Conservation (phyloP, 2,888 invertebrate species). For the Leucozona laternaria region DNA sequence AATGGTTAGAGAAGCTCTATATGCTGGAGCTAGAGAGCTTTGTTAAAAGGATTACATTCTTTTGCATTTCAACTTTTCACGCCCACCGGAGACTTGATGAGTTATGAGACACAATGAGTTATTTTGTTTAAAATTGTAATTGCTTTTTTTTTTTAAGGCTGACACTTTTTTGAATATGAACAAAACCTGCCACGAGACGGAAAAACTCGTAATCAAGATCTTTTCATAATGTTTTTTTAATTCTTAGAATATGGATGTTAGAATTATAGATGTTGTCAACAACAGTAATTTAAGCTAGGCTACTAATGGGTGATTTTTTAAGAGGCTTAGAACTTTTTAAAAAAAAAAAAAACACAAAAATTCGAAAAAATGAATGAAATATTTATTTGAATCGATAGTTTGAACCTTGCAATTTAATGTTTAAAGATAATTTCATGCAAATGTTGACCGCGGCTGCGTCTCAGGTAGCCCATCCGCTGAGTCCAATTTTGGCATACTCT, state of each 20-base stretch:
- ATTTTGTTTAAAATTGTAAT: constrained; percentile 17
- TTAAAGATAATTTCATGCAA: no score
- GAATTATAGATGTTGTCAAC: background rate
- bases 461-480: no score
- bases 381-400: no score
- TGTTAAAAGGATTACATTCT: constrained; percentile 24
- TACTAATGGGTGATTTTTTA: no score
- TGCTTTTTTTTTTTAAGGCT: constrained; percentile 2
- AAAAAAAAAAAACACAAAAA: no score
- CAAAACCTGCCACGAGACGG: background rate
- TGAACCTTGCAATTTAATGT: no score
- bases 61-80: background rate
- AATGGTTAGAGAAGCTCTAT: background rate
- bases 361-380: no score
- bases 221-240: background rate
- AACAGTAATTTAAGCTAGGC: no score
- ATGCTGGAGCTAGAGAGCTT: background rate
- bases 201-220: background rate
- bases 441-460: no score
- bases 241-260: background rate
- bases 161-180: background rate
- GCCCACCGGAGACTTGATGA: background rate
- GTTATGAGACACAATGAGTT: background rate
- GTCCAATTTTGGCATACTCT: no score
- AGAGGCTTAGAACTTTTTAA: no score